These are phyloP conservation scores for Tadarida brasiliensis DNA, from an alignment of 2,797 vertebrate genomes.

Conservation along the genomic window DNA sequence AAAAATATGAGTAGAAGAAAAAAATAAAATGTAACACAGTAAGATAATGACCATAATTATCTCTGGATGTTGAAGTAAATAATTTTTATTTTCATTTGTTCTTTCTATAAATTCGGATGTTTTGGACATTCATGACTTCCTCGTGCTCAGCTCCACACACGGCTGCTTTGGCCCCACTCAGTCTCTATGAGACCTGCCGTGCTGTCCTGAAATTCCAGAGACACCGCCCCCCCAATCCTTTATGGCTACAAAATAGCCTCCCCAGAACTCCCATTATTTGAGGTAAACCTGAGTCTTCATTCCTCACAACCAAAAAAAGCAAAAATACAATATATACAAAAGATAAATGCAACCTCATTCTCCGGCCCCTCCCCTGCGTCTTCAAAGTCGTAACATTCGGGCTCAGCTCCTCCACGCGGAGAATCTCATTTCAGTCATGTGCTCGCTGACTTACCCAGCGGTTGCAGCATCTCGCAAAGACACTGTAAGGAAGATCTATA, in stretches of 20 bases:
- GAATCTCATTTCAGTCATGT: neutral
- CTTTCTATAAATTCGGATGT: neutral
- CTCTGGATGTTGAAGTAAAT: neutral
- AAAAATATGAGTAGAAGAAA: neutral
- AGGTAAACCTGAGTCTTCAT: neutral
- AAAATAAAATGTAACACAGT: neutral
- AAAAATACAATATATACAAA: neutral
- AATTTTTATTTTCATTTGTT: neutral
- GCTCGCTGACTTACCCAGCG: neutral
- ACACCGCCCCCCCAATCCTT: neutral
- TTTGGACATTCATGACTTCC: neutral
- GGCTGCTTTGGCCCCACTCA: neutral
- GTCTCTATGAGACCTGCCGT: neutral
- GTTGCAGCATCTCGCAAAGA: neutral
- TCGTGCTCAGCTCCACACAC: neutral
- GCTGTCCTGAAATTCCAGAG: neutral
- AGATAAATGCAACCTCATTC: neutral
- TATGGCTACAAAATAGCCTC: neutral
- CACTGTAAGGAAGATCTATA: neutral
- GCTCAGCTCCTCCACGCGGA: neutral
- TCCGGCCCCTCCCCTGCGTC: neutral
- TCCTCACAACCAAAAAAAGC: neutral
- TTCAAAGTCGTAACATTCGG: neutral
- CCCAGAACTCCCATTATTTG: neutral
- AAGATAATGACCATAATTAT: neutral